These are phyloP conservation scores for Anniella stebbinsi DNA, from an alignment of 2,797 vertebrate genomes.

Conservation along the genomic window DNA sequence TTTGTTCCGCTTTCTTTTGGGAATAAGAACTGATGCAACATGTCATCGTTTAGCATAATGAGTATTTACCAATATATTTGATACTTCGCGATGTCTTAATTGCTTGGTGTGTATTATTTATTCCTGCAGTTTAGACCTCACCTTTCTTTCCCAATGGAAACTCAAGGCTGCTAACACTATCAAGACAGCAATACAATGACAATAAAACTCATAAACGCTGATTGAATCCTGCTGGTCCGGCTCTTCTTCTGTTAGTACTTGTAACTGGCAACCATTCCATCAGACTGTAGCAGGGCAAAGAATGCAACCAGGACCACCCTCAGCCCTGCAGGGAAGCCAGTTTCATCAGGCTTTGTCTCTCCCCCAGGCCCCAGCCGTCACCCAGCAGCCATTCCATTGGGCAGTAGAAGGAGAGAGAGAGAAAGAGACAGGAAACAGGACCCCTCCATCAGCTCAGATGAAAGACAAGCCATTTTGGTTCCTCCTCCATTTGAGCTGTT, in stretches of 20 bases:
- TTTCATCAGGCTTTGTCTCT: no score
- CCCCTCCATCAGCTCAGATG: no score
- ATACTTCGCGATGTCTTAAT: neutral
- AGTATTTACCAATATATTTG: slow-evolving; percentile 18
- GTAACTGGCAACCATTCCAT: neutral
- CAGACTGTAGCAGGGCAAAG: no score
- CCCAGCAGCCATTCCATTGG: no score
- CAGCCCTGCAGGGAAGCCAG: no score
- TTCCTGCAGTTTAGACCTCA: slow-evolving; percentile 14
- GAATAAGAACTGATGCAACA: neutral
- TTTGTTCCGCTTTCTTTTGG: slow-evolving; percentile 5
- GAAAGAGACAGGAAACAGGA: no score
- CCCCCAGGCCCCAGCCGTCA: no score
- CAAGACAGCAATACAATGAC: slow-evolving; percentile 2
- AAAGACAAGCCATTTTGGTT: no score
- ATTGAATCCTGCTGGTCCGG: neutral
- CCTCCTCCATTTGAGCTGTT: no score
- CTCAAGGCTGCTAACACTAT: neutral
- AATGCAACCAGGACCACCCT: no score
- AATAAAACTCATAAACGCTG: slow-evolving; percentile 10
- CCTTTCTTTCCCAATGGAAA: neutral
- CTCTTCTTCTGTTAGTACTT: neutral
- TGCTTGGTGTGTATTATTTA: slow-evolving; percentile 22
- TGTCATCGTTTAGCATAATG: slow-evolving; percentile 13
- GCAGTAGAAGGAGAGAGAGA: no score